These are phyloP conservation scores for Amblyjoppa fuscipennis DNA, from an alignment of 2,888 invertebrate species.

Conservation along the genomic window DNA sequence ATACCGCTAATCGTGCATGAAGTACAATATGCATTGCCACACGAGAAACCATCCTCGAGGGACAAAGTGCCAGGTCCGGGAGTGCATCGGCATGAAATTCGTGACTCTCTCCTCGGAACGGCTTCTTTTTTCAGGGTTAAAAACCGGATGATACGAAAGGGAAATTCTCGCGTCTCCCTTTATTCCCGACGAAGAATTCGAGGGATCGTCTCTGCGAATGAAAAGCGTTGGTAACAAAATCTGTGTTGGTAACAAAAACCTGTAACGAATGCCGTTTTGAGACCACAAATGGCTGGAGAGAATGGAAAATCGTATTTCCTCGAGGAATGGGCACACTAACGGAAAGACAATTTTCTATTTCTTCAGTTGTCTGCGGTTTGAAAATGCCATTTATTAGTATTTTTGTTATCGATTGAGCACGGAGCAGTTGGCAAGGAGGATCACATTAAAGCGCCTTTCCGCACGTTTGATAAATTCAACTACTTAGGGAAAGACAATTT, in stretches of 20 bases:
- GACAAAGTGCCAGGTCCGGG: slow-evolving; percentile 62
- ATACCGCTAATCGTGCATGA: not conserved
- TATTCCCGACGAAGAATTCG: not conserved
- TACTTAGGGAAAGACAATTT: too few species aligned
- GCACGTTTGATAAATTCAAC: not conserved
- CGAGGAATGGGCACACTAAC: too few species aligned
- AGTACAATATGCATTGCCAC: not conserved
- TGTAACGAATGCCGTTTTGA: not conserved
- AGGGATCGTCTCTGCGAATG: too few species aligned
- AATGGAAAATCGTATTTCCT: too few species aligned
- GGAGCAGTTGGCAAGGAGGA: too few species aligned
- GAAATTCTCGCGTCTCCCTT: slow-evolving; percentile 68
- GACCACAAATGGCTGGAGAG: too few species aligned
- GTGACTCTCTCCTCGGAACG: slow-evolving; percentile 47
- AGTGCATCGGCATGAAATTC: slow-evolving; percentile 47
- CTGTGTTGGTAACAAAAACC: not conserved
- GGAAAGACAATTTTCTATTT: too few species aligned
- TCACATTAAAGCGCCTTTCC: not conserved
- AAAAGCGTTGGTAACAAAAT: not conserved
- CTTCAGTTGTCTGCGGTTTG: too few species aligned
- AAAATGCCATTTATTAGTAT: too few species aligned
- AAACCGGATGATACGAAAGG: slow-evolving; percentile 71
- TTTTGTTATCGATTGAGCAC: too few species aligned
- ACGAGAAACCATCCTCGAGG: slow-evolving; percentile 31
- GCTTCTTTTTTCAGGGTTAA: slow-evolving; percentile 66